phyloP scores from a whole-genome alignment of 2,888 invertebrate genomes.

The Orchestes rusci region DNA sequence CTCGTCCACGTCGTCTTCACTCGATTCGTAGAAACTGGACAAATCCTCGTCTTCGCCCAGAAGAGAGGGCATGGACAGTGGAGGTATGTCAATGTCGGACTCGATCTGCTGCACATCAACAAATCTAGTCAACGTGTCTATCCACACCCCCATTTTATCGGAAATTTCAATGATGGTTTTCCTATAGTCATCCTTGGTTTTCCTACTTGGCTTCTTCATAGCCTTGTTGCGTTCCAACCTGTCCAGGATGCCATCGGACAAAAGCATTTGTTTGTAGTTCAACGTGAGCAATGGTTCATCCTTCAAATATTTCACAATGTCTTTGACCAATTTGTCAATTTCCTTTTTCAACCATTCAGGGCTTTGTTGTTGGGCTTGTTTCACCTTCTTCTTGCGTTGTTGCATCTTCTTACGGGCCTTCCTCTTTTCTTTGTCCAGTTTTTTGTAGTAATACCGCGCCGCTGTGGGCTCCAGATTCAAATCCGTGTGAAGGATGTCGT shows the following conservation, averaged over 20 bases:
- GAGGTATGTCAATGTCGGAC: slow-evolving; percentile 32
- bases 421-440: slow-evolving; percentile 28
- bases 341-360: slow-evolving; percentile 26
- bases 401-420: no score
- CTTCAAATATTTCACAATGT: slow-evolving; percentile 32
- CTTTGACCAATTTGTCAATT: slow-evolving; percentile 24
- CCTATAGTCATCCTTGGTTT: slow-evolving; percentile 29
- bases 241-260: slow-evolving; percentile 34
- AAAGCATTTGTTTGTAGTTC: slow-evolving; percentile 36
- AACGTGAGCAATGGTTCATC: slow-evolving; percentile 33
- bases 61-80: slow-evolving; percentile 28
- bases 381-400: slow-evolving; percentile 23
- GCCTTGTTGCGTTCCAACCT: slow-evolving; percentile 24
- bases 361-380: slow-evolving; percentile 25
- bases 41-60: slow-evolving; percentile 14
- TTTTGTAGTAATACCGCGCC: slow-evolving; percentile 36
- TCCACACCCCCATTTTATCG: slow-evolving; percentile 38
- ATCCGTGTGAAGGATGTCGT: slow-evolving; percentile 35
- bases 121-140: slow-evolving; percentile 34
- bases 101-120: slow-evolving; percentile 36
- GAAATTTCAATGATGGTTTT: slow-evolving; percentile 31
- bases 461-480: slow-evolving; percentile 35
- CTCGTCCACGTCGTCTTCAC: slow-evolving; percentile 16
- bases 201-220: slow-evolving; percentile 28
- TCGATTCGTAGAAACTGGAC: not conserved